phyloP scores from a whole-genome alignment of 2,888 invertebrate genomes.

The Nomada goodeniana region DNA sequence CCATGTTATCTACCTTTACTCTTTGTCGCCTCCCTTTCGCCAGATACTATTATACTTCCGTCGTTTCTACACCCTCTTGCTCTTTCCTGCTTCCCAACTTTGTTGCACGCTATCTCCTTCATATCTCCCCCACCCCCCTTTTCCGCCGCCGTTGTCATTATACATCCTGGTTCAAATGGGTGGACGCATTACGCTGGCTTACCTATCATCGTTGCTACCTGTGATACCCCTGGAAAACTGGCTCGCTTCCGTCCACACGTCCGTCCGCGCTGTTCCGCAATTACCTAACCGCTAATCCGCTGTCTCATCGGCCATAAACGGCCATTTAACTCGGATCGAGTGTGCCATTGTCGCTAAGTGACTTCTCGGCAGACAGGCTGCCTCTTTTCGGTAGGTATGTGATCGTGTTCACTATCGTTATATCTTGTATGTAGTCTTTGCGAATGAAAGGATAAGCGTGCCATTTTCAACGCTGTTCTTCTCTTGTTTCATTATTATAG shows the following conservation, averaged over 20 bases:
- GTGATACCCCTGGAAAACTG: conserved; percentile 66
- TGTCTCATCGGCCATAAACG: conserved; percentile 52
- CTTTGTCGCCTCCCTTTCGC: background rate
- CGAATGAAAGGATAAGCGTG: background rate
- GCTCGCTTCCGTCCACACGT: conserved; percentile 46
- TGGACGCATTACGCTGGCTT: conserved; percentile 73
- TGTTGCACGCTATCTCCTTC: conserved; percentile 12
- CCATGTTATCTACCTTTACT: too few species aligned
- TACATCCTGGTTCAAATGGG: conserved; percentile 75
- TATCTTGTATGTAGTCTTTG: background rate
- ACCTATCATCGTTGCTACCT: conserved; percentile 69
- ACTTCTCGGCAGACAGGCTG: conserved; percentile 33
- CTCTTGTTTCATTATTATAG: too few species aligned
- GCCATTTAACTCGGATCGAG: conserved; percentile 58
- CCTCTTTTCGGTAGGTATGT: conserved; percentile 12
- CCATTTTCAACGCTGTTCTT: too few species aligned
- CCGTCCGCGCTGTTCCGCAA: conserved; percentile 49
- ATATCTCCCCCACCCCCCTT: background rate
- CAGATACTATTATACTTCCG: background rate
- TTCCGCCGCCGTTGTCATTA: conserved; percentile 67
- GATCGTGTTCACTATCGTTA: background rate
- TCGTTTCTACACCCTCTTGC: background rate
- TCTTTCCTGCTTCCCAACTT: background rate
- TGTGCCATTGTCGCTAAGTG: conserved; percentile 44
- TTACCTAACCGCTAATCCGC: conserved; percentile 57